These are phyloP conservation scores for Macrosteles quadrilineatus DNA, from an alignment of 1,140 invertebrate genomes.

Conservation along the genomic window DNA sequence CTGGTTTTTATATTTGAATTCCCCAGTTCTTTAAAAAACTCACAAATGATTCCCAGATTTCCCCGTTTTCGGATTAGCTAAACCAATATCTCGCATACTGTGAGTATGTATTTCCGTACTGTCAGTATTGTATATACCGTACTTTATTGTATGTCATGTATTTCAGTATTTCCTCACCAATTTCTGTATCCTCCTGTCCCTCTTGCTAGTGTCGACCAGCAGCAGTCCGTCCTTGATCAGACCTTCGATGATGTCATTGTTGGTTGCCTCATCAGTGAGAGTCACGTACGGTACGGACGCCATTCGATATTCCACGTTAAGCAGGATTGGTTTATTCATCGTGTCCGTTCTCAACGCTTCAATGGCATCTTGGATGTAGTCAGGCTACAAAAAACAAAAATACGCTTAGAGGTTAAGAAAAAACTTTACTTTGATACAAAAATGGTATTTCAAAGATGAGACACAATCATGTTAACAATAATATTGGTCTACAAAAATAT, in stretches of 20 bases:
- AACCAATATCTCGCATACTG: too few species aligned
- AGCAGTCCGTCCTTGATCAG: slow-evolving; percentile 86
- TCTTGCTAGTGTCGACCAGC: slow-evolving; percentile 71
- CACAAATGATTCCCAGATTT: too few species aligned
- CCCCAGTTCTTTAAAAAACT: too few species aligned
- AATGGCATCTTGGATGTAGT: slow-evolving; percentile 75
- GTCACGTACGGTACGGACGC: slow-evolving; percentile 70
- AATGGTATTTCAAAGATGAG: slow-evolving; percentile 4
- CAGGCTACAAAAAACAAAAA: slow-evolving; percentile 57
- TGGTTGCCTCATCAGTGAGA: slow-evolving; percentile 67
- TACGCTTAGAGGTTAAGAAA: slow-evolving; percentile 33
- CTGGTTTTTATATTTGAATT: too few species aligned
- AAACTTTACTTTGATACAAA: neutral
- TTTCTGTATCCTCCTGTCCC: slow-evolving; percentile 79
- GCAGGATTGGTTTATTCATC: slow-evolving; percentile 64
- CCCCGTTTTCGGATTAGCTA: too few species aligned
- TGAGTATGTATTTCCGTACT: too few species aligned
- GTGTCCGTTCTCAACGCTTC: slow-evolving; percentile 68
- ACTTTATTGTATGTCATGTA: too few species aligned
- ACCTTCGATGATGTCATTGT: slow-evolving; percentile 80
- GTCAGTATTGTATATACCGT: too few species aligned
- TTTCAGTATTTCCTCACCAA: slow-evolving; percentile 69
- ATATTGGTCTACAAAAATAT: too few species aligned
- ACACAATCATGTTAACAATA: neutral
- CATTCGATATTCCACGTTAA: slow-evolving; percentile 72